Evolutionary conservation across 2,797 vertebrate genomes (phyloP).

Genomic region (Myripristis murdjan): DNA sequence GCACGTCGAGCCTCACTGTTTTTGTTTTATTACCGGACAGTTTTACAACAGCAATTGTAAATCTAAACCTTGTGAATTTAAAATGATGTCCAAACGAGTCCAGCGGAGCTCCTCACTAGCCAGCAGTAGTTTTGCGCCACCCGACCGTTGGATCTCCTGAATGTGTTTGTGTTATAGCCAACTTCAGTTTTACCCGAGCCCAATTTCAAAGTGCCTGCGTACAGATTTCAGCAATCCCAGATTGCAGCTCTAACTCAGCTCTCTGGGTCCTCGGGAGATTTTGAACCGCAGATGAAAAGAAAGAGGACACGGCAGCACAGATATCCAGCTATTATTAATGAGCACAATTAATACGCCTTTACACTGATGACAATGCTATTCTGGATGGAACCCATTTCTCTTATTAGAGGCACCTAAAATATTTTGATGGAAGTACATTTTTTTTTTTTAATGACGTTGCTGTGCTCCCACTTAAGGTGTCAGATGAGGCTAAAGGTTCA

Average conservation of each 20-base stretch:
- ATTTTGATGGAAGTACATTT: slow-evolving; percentile 59
- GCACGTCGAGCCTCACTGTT: too few species aligned
- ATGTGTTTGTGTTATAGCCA: not conserved
- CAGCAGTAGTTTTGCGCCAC: too few species aligned
- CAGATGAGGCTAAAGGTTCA: not conserved
- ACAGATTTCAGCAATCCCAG: slow-evolving; percentile 37
- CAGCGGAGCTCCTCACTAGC: too few species aligned
- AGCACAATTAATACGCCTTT: slow-evolving; percentile 66
- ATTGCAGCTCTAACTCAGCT: slow-evolving; percentile 54
- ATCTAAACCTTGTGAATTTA: too few species aligned
- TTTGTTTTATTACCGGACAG: too few species aligned
- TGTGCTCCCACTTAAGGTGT: slow-evolving; percentile 40
- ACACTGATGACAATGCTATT: slow-evolving; percentile 73
- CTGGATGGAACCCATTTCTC: slow-evolving; percentile 76
- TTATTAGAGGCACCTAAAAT: slow-evolving; percentile 75
- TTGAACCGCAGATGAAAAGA: slow-evolving; percentile 59
- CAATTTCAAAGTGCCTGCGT: slow-evolving; percentile 22
- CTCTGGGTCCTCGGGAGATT: slow-evolving; percentile 67
- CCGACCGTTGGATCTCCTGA: not conserved
- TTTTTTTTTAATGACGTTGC: slow-evolving; percentile 47
- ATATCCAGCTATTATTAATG: slow-evolving; percentile 74
- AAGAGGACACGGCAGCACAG: slow-evolving; percentile 77
- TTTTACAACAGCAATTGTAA: too few species aligned
- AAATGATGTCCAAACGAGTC: too few species aligned
- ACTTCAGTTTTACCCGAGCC: slow-evolving; percentile 26